A percentile compares a stretch with the other conserved stretches of the same genome.
Evolutionary conservation across 2,113 vertebrate genomes (phyloP).

Genomic region (Pantherophis guttatus): DNA sequence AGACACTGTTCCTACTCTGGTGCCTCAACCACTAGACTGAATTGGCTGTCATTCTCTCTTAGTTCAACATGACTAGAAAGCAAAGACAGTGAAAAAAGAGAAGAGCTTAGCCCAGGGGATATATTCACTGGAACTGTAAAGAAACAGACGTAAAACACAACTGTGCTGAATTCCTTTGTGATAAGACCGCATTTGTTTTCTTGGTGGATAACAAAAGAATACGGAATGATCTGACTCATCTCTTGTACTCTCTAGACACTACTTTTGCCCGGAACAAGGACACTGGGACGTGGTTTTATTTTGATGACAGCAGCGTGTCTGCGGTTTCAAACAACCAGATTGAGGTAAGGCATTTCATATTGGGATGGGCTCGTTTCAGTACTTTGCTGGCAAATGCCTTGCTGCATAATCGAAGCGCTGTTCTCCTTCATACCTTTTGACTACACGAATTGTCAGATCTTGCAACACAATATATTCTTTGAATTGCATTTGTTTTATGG

Average conservation of each 20-base stretch:
- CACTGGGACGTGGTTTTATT: slow-evolving; percentile 85
- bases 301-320: slow-evolving; percentile 84
- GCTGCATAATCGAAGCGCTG: neutral
- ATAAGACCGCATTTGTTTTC: neutral
- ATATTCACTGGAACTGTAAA: neutral
- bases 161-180: neutral
- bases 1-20: neutral
- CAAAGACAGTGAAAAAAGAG: neutral
- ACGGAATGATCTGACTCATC: neutral
- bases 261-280: slow-evolving; percentile 85
- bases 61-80: neutral
- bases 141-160: neutral
- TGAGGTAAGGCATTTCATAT: slow-evolving; percentile 66
- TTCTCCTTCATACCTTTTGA: neutral
- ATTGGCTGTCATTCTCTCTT: neutral
- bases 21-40: neutral
- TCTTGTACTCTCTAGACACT: slow-evolving; percentile 71
- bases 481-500: neutral
- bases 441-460: neutral
- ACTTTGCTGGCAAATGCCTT: neutral
- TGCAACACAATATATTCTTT: neutral
- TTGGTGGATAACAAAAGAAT: neutral
- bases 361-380: neutral
- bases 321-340: slow-evolving; percentile 79
- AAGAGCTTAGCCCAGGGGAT: neutral